Evolutionary conservation across 2,888 invertebrate genomes (phyloP).

Genomic region (Cabera pusaria): DNA sequence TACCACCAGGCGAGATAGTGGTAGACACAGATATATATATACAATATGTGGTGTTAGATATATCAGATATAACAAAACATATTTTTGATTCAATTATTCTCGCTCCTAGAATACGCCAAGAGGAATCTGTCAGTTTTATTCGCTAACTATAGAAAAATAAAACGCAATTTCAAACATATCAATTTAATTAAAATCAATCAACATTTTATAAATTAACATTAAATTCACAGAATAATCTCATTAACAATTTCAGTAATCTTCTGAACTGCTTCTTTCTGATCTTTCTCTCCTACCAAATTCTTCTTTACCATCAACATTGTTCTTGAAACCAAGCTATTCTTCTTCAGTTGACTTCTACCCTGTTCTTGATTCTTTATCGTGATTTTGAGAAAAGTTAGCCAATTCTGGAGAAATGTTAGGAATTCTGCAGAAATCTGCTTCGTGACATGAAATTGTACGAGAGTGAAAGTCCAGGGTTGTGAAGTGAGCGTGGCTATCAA

Average conservation of each 20-base stretch:
- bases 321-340: slow-evolving; percentile 57
- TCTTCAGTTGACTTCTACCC: slow-evolving; percentile 47
- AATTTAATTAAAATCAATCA: no score
- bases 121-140: no score
- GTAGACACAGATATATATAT: no score
- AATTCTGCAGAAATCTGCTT: slow-evolving; percentile 62
- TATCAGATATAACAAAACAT: no score
- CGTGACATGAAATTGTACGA: slow-evolving; percentile 69
- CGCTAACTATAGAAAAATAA: no score
- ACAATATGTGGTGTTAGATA: no score
- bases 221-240: slow-evolving; percentile 49
- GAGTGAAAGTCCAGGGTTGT: slow-evolving; percentile 69
- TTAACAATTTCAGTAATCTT: slow-evolving; percentile 49
- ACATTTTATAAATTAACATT: slow-evolving; percentile 12
- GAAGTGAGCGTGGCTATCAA: slow-evolving; percentile 61
- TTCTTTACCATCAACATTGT: slow-evolving; percentile 58
- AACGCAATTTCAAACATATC: no score
- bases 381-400: slow-evolving; percentile 63
- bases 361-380: slow-evolving; percentile 52
- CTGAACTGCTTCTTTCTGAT: slow-evolving; percentile 45
- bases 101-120: no score
- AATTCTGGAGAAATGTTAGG: slow-evolving; percentile 58
- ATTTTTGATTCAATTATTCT: no score
- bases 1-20: no score
- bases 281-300: slow-evolving; percentile 42